These are phyloP conservation scores for Molossus molossus DNA, from an alignment of 2,797 vertebrate genomes.

Conservation along the genomic window DNA sequence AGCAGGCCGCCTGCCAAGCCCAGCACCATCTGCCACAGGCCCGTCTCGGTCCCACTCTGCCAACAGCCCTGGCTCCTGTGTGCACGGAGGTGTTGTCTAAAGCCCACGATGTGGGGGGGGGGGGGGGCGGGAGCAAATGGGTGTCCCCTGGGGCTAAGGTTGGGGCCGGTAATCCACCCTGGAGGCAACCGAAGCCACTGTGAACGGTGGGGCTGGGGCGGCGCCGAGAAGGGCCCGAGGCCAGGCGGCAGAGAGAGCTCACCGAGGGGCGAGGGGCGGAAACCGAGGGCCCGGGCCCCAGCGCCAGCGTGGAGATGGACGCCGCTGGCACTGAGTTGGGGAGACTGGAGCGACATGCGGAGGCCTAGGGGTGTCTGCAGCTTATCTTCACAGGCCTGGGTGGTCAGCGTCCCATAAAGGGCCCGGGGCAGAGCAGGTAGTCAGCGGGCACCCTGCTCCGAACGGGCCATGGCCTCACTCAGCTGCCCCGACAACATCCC, in stretches of 20 bases:
- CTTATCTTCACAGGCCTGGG: neutral
- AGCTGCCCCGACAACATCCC: neutral
- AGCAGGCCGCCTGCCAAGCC: neutral
- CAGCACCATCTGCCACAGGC: neutral
- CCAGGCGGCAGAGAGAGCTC: no score
- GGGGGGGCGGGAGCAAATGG: accelerated
- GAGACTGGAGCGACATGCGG: neutral
- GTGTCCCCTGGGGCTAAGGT: neutral
- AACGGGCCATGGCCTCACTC: neutral
- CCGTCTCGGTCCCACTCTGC: neutral
- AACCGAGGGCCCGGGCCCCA: neutral
- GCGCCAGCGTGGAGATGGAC: accelerated
- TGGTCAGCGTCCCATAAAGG: neutral
- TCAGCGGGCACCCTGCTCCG: neutral
- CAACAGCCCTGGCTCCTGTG: neutral
- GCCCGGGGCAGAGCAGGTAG: neutral
- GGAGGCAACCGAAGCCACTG: neutral
- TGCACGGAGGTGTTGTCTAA: neutral
- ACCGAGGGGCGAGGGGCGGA: neutral
- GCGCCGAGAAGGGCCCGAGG: no score
- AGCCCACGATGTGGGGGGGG: neutral
- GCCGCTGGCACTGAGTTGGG: neutral
- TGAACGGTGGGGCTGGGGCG: no score
- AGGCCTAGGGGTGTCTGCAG: neutral
- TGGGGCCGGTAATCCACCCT: neutral